Base-by-base conservation (phyloP, 2,797 vertebrate species). In the Microctenopoma lineatum region DNA sequence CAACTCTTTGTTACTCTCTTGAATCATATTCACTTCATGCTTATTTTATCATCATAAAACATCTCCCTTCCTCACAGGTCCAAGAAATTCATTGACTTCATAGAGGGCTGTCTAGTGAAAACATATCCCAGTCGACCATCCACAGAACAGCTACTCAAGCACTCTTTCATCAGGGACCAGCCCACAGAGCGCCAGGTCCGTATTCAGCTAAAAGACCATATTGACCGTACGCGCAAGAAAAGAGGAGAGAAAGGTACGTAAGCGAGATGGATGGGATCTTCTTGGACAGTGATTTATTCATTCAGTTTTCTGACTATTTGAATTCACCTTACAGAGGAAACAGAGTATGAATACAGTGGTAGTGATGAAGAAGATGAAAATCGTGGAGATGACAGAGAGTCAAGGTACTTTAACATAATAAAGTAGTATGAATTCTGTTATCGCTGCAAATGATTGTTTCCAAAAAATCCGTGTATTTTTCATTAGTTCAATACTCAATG, bases 181-280 rank as follows among this genome's bases (percentile, higher is more conserved):
- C 96, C 96, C 72, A 97, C 96, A 0, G 96, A 98, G 91, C 91
- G 96, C 15, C 96, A 98, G 87, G 96, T 97, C 79, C 95, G 96
- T 84, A 97, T 98, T 90, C 96, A 98, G 89, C 96, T 97, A 25
- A 97, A 97, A 87, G 96, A 98, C 88, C 96, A 98, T 59, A 97
- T 97, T 0, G 96, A 98, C 85, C 94, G 96, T 14, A 97, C 96
- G 0, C 94, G 96, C 81, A 97, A 97, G 92, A 97, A 97, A 70
- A 92, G 96, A 0, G 96, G 96, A 4, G 96, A 97, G 84, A 97
- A 97, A 87, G 96, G 96, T 96, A 66, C 68, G 89, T 10, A 48
- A 26, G 59, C 18, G 12, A 55, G 12, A 36, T 39, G 13, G 9
- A 29, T 44, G 25, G 5, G 25, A 0, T 41, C 14, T 56, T 32